Conservation (phyloP, 2,113 vertebrate species). For the Tetrao urogallus region DNA sequence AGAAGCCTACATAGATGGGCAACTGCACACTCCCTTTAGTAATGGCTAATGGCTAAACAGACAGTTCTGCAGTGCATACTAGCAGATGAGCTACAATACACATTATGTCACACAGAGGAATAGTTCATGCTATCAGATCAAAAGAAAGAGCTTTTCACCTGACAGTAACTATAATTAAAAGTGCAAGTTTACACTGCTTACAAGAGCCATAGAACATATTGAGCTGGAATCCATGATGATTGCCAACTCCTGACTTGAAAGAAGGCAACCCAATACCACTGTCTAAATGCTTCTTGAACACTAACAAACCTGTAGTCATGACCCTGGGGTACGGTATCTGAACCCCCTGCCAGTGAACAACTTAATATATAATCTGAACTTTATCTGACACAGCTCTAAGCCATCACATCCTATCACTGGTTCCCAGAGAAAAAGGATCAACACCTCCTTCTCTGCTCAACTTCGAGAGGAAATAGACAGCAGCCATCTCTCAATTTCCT, state of each 20-base stretch:
- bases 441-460: neutral
- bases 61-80: accelerated
- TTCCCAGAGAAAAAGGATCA: neutral
- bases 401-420: neutral
- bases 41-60: neutral
- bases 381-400: neutral
- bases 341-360: neutral
- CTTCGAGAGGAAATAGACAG: neutral
- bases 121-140: neutral
- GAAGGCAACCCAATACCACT: neutral
- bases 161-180: neutral
- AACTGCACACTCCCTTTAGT: neutral
- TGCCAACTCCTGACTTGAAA: neutral
- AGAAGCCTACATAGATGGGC: neutral
- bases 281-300: neutral
- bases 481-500: neutral
- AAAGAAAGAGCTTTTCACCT: neutral
- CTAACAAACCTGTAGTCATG: neutral
- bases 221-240: neutral
- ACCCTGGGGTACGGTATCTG: neutral
- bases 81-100: accelerated
- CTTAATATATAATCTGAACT: neutral
- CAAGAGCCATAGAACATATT: neutral
- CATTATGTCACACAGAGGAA: accelerated
- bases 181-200: neutral